Percentiles rank a stretch among this genome's conserved stretches.
Evolutionary conservation across 1,140 invertebrate species (phyloP).

Genomic region (Heliconius eleuchia): DNA sequence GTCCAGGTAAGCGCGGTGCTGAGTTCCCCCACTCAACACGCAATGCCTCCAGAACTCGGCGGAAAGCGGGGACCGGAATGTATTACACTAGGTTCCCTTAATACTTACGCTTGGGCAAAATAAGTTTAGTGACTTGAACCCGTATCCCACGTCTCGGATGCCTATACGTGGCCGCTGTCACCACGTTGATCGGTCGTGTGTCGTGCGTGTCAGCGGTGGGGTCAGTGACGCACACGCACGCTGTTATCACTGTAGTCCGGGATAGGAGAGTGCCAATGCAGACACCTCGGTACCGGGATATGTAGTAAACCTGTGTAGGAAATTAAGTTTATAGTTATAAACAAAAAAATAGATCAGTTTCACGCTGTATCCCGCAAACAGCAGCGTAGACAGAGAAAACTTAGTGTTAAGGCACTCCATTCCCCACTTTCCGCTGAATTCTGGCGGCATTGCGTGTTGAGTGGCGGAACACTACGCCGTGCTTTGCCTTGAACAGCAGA

Average conservation of each 20-base stretch:
- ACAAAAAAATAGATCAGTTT: neutral
- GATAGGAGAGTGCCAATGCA: slow-evolving; percentile 65
- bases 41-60: no score
- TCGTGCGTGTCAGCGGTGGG: slow-evolving; percentile 37
- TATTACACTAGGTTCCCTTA: no score
- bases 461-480: no score
- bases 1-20: no score
- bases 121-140: slow-evolving; percentile 65
- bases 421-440: no score
- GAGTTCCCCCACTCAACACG: no score
- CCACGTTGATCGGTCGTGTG: slow-evolving; percentile 59
- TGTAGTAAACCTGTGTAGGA: slow-evolving; percentile 59
- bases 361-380: neutral
- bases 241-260: slow-evolving; percentile 55
- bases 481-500: no score
- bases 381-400: no score
- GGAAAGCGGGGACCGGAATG: no score
- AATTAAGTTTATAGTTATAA: neutral
- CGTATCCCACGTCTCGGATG: slow-evolving; percentile 63
- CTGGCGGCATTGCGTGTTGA: no score
- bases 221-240: slow-evolving; percentile 60
- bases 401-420: no score
- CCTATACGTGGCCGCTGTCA: slow-evolving; percentile 56
- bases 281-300: slow-evolving; percentile 61
- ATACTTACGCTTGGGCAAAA: slow-evolving; percentile 60